Evolutionary conservation across 2,888 invertebrate species (phyloP).

Genomic region (Amphipoea lucens): DNA sequence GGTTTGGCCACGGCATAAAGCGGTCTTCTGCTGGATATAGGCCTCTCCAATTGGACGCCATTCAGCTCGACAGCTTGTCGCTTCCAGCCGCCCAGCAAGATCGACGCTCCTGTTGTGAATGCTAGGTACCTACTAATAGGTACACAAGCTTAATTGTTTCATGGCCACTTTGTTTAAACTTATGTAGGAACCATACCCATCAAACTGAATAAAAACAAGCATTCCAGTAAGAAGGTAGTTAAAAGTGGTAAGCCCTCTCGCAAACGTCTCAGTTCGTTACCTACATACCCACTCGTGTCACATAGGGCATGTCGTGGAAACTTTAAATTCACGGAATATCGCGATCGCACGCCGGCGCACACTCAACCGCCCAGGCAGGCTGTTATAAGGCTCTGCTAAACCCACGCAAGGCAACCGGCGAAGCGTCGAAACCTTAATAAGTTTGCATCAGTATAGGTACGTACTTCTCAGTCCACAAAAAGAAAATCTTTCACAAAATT

Average conservation of each 20-base stretch:
- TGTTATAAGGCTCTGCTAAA: conserved; percentile 8
- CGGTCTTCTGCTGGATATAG: not conserved
- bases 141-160: not conserved
- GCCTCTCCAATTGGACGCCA: not conserved
- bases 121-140: not conserved
- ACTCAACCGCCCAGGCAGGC: conserved; percentile 13
- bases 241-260: not conserved
- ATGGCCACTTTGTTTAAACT: not conserved
- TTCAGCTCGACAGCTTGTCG: not conserved
- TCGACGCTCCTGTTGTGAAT: not conserved
- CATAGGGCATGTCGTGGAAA: conserved; percentile 10
- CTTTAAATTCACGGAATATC: conserved; percentile 25
- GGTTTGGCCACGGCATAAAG: too few species aligned
- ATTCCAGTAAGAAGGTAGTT: not conserved
- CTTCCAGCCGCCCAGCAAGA: not conserved
- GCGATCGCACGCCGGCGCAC: conserved; percentile 7
- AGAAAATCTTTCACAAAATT: conserved; percentile 96
- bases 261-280: conserved; percentile 47
- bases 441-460: conserved; percentile 64
- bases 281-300: not conserved
- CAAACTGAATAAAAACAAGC: not conserved
- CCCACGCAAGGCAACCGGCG: conserved; percentile 10
- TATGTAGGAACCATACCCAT: too few species aligned
- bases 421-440: conserved; percentile 9
- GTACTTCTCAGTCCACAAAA: conserved; percentile 95